A percentile compares a stretch with the other conserved stretches of the same genome.
Conservation (phyloP, 1,140 invertebrate genomes). For the Radopholus similis region DNA sequence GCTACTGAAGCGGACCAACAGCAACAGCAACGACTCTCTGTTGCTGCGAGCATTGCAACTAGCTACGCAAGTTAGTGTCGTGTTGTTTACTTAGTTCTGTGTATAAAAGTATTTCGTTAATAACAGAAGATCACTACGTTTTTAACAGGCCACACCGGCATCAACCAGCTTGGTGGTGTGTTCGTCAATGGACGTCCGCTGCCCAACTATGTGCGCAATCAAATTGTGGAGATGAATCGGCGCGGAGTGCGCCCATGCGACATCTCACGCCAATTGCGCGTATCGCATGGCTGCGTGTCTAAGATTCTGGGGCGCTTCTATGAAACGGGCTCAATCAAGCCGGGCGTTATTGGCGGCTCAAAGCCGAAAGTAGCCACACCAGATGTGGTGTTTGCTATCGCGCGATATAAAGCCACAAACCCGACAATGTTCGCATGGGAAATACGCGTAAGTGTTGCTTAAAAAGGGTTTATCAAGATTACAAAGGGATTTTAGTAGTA, state of each 20-base stretch:
- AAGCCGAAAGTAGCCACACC: constrained; percentile 99
- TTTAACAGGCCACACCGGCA: constrained; percentile 66
- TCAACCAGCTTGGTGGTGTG: constrained; percentile 90
- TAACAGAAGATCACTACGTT: not conserved
- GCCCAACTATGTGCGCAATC: constrained; percentile 83
- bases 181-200: constrained; percentile 91
- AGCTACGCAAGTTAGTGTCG: constrained; percentile 14
- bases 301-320: constrained; percentile 83
- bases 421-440: constrained; percentile 78
- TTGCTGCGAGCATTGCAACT: constrained; percentile 13
- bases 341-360: constrained; percentile 84
- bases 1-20: too few relatives aligned
- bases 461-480: too few relatives aligned
- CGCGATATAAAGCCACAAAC: constrained; percentile 95
- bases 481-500: too few relatives aligned
- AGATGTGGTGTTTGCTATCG: constrained; percentile 94
- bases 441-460: constrained; percentile 71
- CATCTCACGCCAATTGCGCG: constrained; percentile 85
- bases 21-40: too few relatives aligned
- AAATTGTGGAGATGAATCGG: constrained; percentile 86
- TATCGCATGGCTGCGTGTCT: constrained; percentile 91
- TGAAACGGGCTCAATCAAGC: constrained; percentile 73
- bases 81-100: too few relatives aligned
- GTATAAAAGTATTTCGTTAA: not conserved
- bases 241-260: constrained; percentile 85